Base-by-base conservation (phyloP, 2,113 vertebrate species). In the Heliornis fulica region DNA sequence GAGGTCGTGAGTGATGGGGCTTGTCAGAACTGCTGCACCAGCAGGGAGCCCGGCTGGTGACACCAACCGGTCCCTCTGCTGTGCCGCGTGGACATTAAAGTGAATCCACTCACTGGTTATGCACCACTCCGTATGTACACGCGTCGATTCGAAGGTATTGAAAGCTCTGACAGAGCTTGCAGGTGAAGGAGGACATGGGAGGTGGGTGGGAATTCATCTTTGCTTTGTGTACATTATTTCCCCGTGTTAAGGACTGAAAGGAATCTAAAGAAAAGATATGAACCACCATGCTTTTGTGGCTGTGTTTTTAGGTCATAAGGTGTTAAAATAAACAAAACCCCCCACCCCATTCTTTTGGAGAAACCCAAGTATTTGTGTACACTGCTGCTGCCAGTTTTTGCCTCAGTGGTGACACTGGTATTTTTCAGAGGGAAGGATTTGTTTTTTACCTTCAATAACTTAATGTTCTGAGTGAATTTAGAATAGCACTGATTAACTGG, bases 381-480 rank as follows among this genome's bases (percentile, higher is more conserved):
- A 28, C 7, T 59, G 75, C 25, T 90, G 56, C 68, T 90, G 68
- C 69, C 51, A 83, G 54, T 54, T 74, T 96, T 91, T 92, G 45
- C 66, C 45, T 85, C 40, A 34, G 40, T 68, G 69, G 22, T 89
- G 81, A 57, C 60, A 74, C 1, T 0, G 66, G 17, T 50, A 88
- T 90, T 96, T 96, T 95, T 94, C 86, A 90, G 57, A 77, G 40
- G 11, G 60, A 83, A 81, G 34, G 51, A 83, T 94, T 87, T 95
- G 61, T 96, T 85, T 96, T 89, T 96, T 93, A 77, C 50, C 46
- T 11, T 0, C 81, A 79, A 66, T 91, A 90, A 94, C 78, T 96
- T 91, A 65, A 79, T 94, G 82, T 93, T 95, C 94, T 38, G 38
- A 95, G 66, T 69, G 82, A 93, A 71, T 94, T 96, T 96, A 85